Evolutionary conservation across 37 sponge, comb jelly and placozoan species (phyloP).

Genomic region (Chondrosia reniformis): DNA sequence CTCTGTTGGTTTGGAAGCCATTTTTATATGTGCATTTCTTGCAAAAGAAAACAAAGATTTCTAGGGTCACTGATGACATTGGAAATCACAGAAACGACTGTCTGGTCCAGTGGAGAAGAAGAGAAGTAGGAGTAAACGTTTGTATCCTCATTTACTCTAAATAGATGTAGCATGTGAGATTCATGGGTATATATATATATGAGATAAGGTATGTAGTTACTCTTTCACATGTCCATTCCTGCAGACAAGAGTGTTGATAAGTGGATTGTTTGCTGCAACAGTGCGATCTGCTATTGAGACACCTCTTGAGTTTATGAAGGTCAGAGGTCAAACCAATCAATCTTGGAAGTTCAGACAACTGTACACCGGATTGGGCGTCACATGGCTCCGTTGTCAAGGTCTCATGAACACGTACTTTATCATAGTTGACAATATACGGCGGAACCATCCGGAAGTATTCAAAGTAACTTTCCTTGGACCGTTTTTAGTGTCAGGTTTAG

Average conservation of each 20-base stretch:
- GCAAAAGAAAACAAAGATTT: too few species aligned
- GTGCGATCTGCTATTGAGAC: constrained; percentile 91
- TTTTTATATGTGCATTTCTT: too few species aligned
- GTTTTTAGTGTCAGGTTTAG: constrained; percentile 83
- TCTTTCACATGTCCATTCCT: background rate
- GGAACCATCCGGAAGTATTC: constrained; percentile 72
- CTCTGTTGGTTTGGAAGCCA: too few species aligned
- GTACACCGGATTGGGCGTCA: constrained; percentile 91
- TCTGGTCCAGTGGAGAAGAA: too few species aligned
- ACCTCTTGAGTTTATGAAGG: constrained; percentile 91
- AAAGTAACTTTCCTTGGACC: constrained; percentile 74
- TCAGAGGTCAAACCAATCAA: constrained; percentile 84
- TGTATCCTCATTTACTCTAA: too few species aligned
- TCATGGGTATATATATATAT: too few species aligned
- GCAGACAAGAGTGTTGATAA: constrained; percentile 61
- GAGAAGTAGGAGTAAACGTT: too few species aligned
- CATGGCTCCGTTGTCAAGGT: constrained; percentile 86
- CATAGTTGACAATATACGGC: constrained; percentile 78
- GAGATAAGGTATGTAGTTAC: too few species aligned
- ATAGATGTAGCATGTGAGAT: too few species aligned
- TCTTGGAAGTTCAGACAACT: constrained; percentile 68
- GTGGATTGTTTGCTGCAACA: constrained; percentile 77
- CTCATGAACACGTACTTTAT: constrained; percentile 93
- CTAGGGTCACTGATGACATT: too few species aligned
- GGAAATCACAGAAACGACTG: too few species aligned